Conservation (phyloP, 2,888 invertebrate genomes). For the Watsonalla binaria region DNA sequence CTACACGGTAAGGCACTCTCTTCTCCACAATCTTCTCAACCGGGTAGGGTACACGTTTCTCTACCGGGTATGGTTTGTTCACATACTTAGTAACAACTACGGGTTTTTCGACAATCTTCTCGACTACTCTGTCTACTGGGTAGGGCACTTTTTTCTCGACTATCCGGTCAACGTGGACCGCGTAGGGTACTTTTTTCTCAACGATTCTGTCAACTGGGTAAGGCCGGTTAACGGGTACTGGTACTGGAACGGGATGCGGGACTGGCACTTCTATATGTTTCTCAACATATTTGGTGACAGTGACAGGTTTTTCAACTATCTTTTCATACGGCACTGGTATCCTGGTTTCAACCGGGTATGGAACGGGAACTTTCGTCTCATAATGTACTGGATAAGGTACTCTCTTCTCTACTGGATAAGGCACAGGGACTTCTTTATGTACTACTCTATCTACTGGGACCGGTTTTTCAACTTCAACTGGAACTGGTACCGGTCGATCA, state of each 20-base stretch:
- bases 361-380: conserved; percentile 68
- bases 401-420: conserved; percentile 74
- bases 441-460: conserved; percentile 55
- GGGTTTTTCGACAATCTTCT: conserved; percentile 79
- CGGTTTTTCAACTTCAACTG: conserved; percentile 65
- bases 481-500: conserved; percentile 60
- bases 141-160: conserved; percentile 73
- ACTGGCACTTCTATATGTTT: conserved; percentile 64
- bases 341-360: conserved; percentile 65
- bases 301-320: conserved; percentile 76
- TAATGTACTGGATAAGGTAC: conserved; percentile 66
- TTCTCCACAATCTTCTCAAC: conserved; percentile 74
- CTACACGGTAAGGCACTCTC: conserved; percentile 75
- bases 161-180: conserved; percentile 62
- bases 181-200: conserved; percentile 68
- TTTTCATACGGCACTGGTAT: conserved; percentile 67
- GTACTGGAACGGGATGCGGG: conserved; percentile 56
- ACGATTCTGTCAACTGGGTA: conserved; percentile 75
- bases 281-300: conserved; percentile 66
- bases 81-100: conserved; percentile 67
- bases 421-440: conserved; percentile 65
- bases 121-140: conserved; percentile 68
- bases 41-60: conserved; percentile 62
- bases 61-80: conserved; percentile 69
- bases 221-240: conserved; percentile 57